Evolutionary conservation across 1,140 invertebrate species (phyloP), one percentile per base, ranked within the genome.

Genomic region (Andrena cerasifolii): DNA sequence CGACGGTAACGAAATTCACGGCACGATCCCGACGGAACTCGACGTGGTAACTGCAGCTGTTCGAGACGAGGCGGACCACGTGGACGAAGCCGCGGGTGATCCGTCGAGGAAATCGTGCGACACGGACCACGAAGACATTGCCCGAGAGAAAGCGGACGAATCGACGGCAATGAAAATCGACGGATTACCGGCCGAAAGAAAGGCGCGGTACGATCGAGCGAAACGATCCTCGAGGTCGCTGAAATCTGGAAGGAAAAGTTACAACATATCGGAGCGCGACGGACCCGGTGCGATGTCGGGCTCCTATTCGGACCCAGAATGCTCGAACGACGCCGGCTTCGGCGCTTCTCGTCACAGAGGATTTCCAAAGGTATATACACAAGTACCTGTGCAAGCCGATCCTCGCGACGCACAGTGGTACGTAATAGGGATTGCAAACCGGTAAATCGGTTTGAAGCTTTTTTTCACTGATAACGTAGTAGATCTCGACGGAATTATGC

Each of bases 301-400:
- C 1, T 88, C 83, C 4, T 81, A 86, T 24, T 89, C 88, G 49
- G 88, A 88, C 68, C 78, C 84, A 0, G 88, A 87, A 28, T 80
- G 80, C n/a, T 76, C 78, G 33, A 65, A 73, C 59, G 65, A 61
- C 10, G 43, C 26, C n/a, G 7, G 8, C 0, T 43, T 49, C 6
- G 45, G n/a, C 3, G 36, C n/a, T 0, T 6, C 21, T 0, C 40
- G 43, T 0, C 40, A 53, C 21, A 49, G 24, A 40, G 16, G 40
- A 16, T 43, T 45, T 6, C 5, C 53, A 0, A 68, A 76, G 73
- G 73, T 76, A n/a, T n/a, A n/a, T n/a, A n/a, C n/a, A 76, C n/a
- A 26, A 4, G 0, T 12, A 31, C 0, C 10, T 14, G n/a, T 45
- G 1, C 36, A 5, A 10, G n/a, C n/a, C n/a, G n/a, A n/a, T n/a